phyloP scores from a whole-genome alignment of 2,888 invertebrate genomes.

The Esperia sulphurella region DNA sequence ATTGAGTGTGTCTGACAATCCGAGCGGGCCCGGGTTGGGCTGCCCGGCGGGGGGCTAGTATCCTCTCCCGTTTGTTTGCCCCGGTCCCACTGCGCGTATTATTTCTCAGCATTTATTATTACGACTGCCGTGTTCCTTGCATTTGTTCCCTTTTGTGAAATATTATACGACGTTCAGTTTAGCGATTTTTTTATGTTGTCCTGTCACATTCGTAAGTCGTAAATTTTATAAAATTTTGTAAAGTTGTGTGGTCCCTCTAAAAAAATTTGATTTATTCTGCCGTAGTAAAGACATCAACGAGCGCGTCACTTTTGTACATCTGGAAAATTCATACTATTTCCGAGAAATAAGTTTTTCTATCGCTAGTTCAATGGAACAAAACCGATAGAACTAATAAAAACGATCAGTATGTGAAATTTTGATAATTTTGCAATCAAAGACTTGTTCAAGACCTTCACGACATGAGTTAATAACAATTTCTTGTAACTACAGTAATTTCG shows the following conservation, averaged over 20 bases:
- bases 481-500: background rate
- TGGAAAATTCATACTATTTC: background rate
- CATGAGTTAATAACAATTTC: no score
- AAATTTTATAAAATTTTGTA: background rate
- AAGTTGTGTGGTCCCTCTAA: background rate
- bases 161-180: background rate
- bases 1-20: slow-evolving; percentile 60
- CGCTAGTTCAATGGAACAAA: no score
- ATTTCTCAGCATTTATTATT: slow-evolving; percentile 12
- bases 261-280: background rate
- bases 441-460: no score
- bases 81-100: slow-evolving; percentile 6
- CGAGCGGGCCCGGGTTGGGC: slow-evolving; percentile 29
- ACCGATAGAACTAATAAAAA: no score
- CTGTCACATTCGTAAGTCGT: background rate
- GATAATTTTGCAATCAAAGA: no score
- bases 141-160: slow-evolving; percentile 6
- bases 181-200: background rate
- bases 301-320: background rate
- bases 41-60: slow-evolving; percentile 25
- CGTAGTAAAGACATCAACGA: slow-evolving; percentile 13
- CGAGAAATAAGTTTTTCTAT: no score
- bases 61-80: slow-evolving; percentile 7
- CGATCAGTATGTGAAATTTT: no score
- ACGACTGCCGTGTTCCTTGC: slow-evolving; percentile 8